A percentile compares a stretch with the other conserved stretches of the same genome.
These are phyloP conservation scores for Eupithecia inturbata DNA, from an alignment of 2,888 invertebrate species.

Conservation along the genomic window DNA sequence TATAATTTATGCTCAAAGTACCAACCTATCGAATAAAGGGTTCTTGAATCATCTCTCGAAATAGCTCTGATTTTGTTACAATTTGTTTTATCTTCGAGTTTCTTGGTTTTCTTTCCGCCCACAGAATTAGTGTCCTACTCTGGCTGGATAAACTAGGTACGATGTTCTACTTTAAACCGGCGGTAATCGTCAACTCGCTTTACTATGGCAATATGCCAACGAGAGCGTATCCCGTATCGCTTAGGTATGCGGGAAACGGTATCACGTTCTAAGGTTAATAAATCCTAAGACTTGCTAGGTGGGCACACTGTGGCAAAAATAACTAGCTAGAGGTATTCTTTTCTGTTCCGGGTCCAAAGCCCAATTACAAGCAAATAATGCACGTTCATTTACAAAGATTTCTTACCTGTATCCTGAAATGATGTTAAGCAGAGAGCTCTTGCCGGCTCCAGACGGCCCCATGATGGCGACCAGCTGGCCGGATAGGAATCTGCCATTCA, in stretches of 20 bases:
- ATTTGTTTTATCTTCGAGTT: no score
- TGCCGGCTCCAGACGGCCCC: conserved; percentile 89
- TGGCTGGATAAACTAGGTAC: no score
- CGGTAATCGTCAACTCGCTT: no score
- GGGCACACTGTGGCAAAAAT: neutral
- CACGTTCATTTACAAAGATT: neutral
- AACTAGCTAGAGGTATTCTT: neutral
- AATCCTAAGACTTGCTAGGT: neutral
- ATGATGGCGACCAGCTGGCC: conserved; percentile 87
- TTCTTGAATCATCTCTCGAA: no score
- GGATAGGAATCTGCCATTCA: conserved; percentile 85
- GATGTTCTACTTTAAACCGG: no score
- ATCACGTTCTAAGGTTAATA: neutral
- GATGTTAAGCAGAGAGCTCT: conserved; percentile 90
- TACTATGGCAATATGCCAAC: no score
- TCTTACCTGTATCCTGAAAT: conserved; percentile 89
- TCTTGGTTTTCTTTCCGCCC: no score
- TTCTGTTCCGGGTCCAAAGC: neutral
- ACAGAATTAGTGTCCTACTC: no score
- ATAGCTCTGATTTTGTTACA: no score
- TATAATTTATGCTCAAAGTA: neutral
- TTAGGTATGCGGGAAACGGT: no score
- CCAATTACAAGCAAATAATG: neutral
- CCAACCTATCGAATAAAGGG: no score
- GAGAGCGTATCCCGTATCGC: no score